phyloP scores from a whole-genome alignment of 1,140 invertebrate species.

The Camponotus floridanus region DNA sequence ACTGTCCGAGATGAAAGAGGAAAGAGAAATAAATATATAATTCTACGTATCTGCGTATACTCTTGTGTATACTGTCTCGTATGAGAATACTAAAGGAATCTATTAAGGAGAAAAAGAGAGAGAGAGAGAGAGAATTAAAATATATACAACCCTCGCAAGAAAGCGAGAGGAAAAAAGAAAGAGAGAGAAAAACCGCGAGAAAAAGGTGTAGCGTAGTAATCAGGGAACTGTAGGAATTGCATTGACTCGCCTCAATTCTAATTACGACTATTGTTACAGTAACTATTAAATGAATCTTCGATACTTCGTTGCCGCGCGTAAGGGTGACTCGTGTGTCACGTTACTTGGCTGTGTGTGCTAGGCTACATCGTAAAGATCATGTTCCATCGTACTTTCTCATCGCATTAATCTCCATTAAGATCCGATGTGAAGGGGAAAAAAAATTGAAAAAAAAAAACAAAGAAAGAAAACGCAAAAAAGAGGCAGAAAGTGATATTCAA shows the following conservation, averaged over 20 bases:
- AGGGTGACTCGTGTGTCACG: slow-evolving; percentile 76
- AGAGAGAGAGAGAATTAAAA: not conserved
- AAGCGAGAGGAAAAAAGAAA: not conserved
- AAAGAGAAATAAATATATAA: slow-evolving; percentile 51
- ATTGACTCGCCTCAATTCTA: slow-evolving; percentile 81
- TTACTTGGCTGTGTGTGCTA: slow-evolving; percentile 86
- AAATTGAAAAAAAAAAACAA: slow-evolving; percentile 6
- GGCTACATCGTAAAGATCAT: slow-evolving; percentile 82
- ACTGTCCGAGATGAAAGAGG: slow-evolving; percentile 30
- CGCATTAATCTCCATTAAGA: slow-evolving; percentile 69
- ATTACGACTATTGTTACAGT: slow-evolving; percentile 76
- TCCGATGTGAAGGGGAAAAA: slow-evolving; percentile 55
- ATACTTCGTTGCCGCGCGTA: slow-evolving; percentile 72
- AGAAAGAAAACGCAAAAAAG: not conserved
- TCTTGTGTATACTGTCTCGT: not conserved
- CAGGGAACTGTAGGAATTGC: slow-evolving; percentile 82
- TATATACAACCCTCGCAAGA: not conserved
- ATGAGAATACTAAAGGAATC: not conserved
- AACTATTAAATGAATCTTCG: slow-evolving; percentile 77
- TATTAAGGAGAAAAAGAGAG: not conserved
- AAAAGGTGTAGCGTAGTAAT: slow-evolving; percentile 74
- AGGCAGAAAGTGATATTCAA: slow-evolving; percentile 25
- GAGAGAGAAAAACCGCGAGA: slow-evolving; percentile 58
- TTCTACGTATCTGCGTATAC: slow-evolving; percentile 35
- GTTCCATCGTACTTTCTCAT: slow-evolving; percentile 74